phyloP scores from a whole-genome alignment of 1,140 invertebrate species.

The Panagrolaimus sp. region DNA sequence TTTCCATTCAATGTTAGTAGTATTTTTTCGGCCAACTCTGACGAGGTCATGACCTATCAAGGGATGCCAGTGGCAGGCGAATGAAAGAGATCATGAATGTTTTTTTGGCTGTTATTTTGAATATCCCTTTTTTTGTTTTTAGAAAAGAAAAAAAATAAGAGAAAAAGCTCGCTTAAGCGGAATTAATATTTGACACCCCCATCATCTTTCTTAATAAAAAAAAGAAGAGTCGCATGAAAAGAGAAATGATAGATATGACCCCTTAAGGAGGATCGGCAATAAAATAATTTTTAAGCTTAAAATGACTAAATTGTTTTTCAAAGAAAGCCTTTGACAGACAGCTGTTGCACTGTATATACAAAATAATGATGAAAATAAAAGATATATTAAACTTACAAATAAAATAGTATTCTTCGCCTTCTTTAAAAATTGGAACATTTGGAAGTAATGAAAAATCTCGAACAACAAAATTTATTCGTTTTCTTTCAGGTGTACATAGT shows the following conservation, averaged over 20 bases:
- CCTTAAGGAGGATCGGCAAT: not conserved
- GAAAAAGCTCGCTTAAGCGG: constrained; percentile 9
- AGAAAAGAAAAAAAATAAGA: not conserved
- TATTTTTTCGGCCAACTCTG: too few species aligned
- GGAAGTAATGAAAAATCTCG: constrained; percentile 10
- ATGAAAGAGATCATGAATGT: too few species aligned
- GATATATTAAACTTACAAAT: constrained; percentile 3
- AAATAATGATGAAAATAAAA: not conserved
- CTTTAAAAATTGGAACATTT: constrained; percentile 16
- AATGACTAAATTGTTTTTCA: not conserved
- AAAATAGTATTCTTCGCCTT: constrained; percentile 16
- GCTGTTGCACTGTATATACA: too few species aligned
- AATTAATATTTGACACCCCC: constrained; percentile 18
- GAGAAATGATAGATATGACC: not conserved
- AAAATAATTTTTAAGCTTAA: constrained; percentile 6
- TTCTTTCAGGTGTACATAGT: constrained; percentile 3
- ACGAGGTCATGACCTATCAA: constrained; percentile 18
- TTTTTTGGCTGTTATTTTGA: not conserved
- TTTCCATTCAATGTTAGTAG: too few species aligned
- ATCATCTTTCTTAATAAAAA: not conserved
- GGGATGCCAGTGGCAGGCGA: too few species aligned
- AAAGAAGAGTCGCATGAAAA: not conserved
- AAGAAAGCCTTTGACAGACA: not conserved
- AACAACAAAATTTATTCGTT: constrained; percentile 13
- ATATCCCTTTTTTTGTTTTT: not conserved